Evolutionary conservation across 2,113 vertebrate genomes (phyloP).

Genomic region (Ictidomys tridecemlineatus): DNA sequence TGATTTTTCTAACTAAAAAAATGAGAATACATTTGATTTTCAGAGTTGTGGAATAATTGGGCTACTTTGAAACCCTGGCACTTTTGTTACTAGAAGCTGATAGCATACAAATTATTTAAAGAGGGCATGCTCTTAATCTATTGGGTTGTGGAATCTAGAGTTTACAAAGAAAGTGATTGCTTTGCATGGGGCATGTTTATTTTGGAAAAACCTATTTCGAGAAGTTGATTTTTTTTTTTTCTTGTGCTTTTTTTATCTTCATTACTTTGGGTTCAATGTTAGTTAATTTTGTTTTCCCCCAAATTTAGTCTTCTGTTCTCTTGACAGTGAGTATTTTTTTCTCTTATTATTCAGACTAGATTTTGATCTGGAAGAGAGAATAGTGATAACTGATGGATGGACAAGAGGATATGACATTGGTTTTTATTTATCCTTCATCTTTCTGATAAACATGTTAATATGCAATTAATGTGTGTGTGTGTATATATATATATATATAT

Average conservation of each 20-base stretch:
- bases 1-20: slow-evolving; percentile 39
- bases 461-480: neutral
- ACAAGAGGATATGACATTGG: slow-evolving; percentile 37
- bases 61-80: slow-evolving; percentile 5
- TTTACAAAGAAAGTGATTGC: slow-evolving; percentile 36
- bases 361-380: slow-evolving; percentile 52
- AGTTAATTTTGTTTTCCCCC: slow-evolving; percentile 47
- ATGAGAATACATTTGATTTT: neutral
- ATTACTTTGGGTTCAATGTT: slow-evolving; percentile 29
- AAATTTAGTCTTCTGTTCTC: slow-evolving; percentile 38
- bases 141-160: slow-evolving; percentile 2
- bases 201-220: slow-evolving; percentile 25
- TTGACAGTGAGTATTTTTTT: slow-evolving; percentile 37
- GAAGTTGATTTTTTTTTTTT: neutral
- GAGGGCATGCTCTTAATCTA: neutral
- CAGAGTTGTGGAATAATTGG: slow-evolving; percentile 30
- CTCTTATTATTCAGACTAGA: slow-evolving; percentile 6
- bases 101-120: neutral
- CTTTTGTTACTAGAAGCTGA: slow-evolving; percentile 2
- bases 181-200: neutral
- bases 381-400: slow-evolving; percentile 23
- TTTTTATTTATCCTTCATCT: slow-evolving; percentile 63
- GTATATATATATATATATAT: no score
- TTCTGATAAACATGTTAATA: slow-evolving; percentile 31
- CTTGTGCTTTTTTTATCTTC: slow-evolving; percentile 53